Evolutionary conservation across 1,140 invertebrate genomes (phyloP).

Genomic region (Heliothis virescens): DNA sequence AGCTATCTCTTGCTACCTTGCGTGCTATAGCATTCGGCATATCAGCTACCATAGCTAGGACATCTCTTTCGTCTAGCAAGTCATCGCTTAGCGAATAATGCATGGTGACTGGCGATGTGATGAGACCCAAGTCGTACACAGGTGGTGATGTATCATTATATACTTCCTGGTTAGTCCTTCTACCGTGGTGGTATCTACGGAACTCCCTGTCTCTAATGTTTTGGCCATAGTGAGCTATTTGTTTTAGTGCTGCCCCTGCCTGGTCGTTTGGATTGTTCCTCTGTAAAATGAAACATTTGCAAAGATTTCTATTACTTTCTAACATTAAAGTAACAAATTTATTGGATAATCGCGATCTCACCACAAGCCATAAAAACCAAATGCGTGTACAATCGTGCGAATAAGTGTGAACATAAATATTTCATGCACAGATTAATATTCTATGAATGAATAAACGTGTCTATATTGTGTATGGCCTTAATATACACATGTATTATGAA

Average conservation of each 20-base stretch:
- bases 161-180: conserved; percentile 53
- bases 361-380: conserved; percentile 4
- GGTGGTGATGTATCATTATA: conserved; percentile 67
- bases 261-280: conserved; percentile 38
- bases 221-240: conserved; percentile 75
- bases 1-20: conserved; percentile 65
- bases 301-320: not conserved
- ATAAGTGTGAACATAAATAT: conserved; percentile 9
- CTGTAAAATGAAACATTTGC: conserved; percentile 23
- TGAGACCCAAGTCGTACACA: conserved; percentile 62
- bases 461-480: not conserved
- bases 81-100: conserved; percentile 73
- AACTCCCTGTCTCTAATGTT: conserved; percentile 72
- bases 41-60: conserved; percentile 69
- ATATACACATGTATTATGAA: not conserved
- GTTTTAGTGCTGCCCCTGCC: conserved; percentile 70
- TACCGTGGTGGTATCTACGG: conserved; percentile 67
- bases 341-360: conserved; percentile 5
- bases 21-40: conserved; percentile 66
- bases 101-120: conserved; percentile 67
- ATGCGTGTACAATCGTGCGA: not conserved
- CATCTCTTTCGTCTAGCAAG: conserved; percentile 70
- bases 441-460: conserved; percentile 7
- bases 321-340: conserved; percentile 4
- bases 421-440: conserved; percentile 12